phyloP scores from a whole-genome alignment of 2,113 vertebrate genomes.

The Paramormyrops kingsleyae region DNA sequence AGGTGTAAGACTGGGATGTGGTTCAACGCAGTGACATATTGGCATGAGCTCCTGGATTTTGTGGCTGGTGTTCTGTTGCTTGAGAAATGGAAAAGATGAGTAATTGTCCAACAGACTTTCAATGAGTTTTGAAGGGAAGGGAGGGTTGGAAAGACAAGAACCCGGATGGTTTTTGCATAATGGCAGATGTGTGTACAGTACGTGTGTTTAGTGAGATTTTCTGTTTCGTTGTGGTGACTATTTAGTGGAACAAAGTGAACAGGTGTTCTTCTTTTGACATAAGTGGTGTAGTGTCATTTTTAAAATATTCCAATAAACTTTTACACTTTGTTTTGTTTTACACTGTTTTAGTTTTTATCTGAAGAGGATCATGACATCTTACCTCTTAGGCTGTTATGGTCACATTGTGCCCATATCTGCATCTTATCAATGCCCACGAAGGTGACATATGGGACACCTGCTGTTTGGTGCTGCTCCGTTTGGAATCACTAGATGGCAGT shows the following conservation, averaged over 20 bases:
- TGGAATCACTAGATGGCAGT: constrained; percentile 12
- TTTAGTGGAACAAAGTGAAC: background rate
- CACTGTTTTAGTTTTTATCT: background rate
- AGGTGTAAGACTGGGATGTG: background rate
- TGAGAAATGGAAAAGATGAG: background rate
- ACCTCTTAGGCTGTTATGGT: background rate
- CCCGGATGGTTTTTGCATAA: background rate
- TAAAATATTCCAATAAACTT: background rate
- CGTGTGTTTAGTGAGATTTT: background rate
- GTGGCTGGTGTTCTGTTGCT: background rate
- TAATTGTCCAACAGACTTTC: background rate
- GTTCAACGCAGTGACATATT: background rate
- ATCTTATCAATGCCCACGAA: background rate
- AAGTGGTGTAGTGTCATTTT: background rate
- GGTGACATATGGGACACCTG: background rate
- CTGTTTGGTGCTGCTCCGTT: background rate
- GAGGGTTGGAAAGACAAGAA: background rate
- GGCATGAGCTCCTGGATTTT: background rate
- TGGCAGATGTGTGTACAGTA: background rate
- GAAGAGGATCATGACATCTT: background rate
- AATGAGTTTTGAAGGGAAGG: background rate
- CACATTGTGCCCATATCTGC: background rate
- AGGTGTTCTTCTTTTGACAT: background rate
- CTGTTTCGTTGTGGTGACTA: background rate
- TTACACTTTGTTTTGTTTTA: background rate